Conservation (phyloP, 2,888 invertebrate species). For the Drosophila neutralis region DNA sequence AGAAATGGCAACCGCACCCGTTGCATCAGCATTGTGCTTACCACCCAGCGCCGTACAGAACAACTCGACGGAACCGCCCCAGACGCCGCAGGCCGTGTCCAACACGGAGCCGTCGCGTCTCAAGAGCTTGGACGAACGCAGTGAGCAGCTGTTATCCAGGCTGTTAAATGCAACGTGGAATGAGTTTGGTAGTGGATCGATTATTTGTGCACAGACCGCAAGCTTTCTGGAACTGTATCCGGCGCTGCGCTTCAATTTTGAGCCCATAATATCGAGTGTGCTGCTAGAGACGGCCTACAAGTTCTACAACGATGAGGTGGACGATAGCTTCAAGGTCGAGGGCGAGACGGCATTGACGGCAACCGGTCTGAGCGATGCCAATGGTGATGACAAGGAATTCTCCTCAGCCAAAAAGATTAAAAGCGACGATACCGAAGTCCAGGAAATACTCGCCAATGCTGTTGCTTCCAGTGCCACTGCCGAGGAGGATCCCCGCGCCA, state of each 20-base stretch:
- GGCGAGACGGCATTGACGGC: constrained; percentile 7
- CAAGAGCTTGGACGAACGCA: constrained; percentile 83
- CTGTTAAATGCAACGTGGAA: constrained; percentile 91
- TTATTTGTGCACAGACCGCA: constrained; percentile 87
- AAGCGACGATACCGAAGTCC: constrained; percentile 85
- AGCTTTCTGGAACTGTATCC: constrained; percentile 86
- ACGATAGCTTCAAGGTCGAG: constrained; percentile 36
- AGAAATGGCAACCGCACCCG: constrained; percentile 85
- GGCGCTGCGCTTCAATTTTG: constrained; percentile 83
- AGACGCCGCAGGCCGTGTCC: background rate
- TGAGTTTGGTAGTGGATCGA: constrained; percentile 86
- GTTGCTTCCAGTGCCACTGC: constrained; percentile 41
- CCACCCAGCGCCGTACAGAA: background rate
- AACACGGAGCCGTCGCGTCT: constrained; percentile 6
- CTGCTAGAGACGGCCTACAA: constrained; percentile 84
- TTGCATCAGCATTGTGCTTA: constrained; percentile 35
- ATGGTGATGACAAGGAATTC: constrained; percentile 64
- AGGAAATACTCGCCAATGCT: constrained; percentile 82
- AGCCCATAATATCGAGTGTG: constrained; percentile 88
- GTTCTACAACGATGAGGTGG: constrained; percentile 84
- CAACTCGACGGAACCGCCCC: background rate
- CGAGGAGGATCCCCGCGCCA: constrained; percentile 49
- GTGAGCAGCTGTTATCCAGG: constrained; percentile 87
- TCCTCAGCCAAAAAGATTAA: constrained; percentile 85
- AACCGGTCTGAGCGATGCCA: constrained; percentile 11